A percentile compares a stretch with the other conserved stretches of the same genome.
Conservation (phyloP, 2,797 vertebrate genomes). For the Salmo trutta region DNA sequence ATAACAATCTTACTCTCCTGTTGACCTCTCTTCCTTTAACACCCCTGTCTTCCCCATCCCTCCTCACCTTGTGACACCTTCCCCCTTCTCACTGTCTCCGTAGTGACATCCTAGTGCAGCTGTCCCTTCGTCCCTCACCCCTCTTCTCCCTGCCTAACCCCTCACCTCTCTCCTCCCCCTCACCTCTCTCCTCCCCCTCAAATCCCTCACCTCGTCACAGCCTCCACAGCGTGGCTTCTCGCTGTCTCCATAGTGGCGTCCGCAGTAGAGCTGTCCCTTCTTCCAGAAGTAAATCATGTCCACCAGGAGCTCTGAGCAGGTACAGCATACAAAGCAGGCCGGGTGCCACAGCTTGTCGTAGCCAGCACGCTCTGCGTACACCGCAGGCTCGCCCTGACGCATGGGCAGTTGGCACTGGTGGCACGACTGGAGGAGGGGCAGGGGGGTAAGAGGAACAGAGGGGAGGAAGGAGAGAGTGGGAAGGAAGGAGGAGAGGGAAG, state of each 20-base stretch:
- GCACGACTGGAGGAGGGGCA: constrained; percentile 76
- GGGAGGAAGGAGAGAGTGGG: not conserved
- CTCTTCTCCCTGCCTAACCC: no score
- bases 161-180: constrained; percentile 88
- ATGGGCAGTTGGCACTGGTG: constrained; percentile 85
- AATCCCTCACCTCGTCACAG: constrained; percentile 93
- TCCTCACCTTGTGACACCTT: constrained; percentile 92
- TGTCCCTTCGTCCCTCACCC: constrained; percentile 84
- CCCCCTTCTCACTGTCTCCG: constrained; percentile 94
- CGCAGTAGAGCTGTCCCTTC: constrained; percentile 91
- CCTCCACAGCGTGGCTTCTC: constrained; percentile 96
- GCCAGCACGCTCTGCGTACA: constrained; percentile 94
- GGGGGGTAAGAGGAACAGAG: constrained; percentile 64
- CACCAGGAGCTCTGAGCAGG: constrained; percentile 89
- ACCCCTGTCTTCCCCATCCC: not conserved
- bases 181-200: constrained; percentile 76
- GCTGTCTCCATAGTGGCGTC: constrained; percentile 97
- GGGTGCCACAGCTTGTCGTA: constrained; percentile 97
- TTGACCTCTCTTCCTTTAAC: no score
- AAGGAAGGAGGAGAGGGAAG: not conserved
- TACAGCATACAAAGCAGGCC: constrained; percentile 91
- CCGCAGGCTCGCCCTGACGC: constrained; percentile 89
- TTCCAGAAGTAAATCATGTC: constrained; percentile 99
- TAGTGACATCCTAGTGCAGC: constrained; percentile 97
- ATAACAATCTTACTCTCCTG: no score